Evolutionary conservation across 2,888 invertebrate genomes (phyloP), one percentile per base, ranked within the genome.

Genomic region (Acrobasis consociella): DNA sequence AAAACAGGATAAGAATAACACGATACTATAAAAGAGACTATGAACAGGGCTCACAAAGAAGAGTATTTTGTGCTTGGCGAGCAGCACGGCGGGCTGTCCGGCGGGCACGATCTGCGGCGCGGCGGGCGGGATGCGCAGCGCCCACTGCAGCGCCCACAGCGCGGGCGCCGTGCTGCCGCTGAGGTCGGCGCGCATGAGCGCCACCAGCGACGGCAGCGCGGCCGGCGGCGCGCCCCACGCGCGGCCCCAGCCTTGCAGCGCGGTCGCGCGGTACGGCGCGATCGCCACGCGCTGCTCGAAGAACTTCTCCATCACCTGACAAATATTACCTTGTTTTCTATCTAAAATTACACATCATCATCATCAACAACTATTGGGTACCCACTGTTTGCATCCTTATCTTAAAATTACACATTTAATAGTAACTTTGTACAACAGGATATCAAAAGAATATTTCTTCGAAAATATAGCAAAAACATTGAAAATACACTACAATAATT

Each of bases 91-190:
- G 31, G 97, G 95, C 88, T 96, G 96, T 9, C 98, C 98, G 62
- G 96, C 96, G n/a, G 98, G 97, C 71, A 97, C 96, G 74, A 98
- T 96, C 61, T 96, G 97, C 15, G 96, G 95, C 42, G 96, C 96
- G 49, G 97, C 96, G 69, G 98, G 98, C 64, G 99, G 98, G 73
- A 98, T 97, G 63, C 98, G 95, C 81, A 99, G 94, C 87, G 98
- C 97, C 95, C 97, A 97, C 85, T 97, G 97, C 64, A 98, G 96
- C 55, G 95, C 94, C 99, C 99, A 99, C 76, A 97, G 97, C 72
- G 88, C 85, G 50, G 84, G 82, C 72, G 85, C 78, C 37, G 80
- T 85, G 79, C 85, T 70, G 95, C 89, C 81, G 94, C 94, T 11
- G 68, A 96, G 90, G 77, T 94, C 94, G 9, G 89, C 87, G 63